Conservation (phyloP, 2,888 invertebrate genomes). For the Coelogynopora nodosa region DNA sequence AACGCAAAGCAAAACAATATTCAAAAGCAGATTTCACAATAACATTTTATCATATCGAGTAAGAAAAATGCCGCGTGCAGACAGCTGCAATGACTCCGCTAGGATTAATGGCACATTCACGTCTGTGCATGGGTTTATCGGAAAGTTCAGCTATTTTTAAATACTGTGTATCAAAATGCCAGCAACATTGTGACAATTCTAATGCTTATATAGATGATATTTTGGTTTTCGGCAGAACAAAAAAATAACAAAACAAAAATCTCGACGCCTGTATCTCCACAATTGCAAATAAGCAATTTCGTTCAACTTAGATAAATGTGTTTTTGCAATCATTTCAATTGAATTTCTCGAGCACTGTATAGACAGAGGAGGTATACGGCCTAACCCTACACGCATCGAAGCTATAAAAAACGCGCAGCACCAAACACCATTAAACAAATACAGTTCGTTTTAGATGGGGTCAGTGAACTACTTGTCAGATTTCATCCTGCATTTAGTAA, state of each 20-base stretch:
- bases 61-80: too few relatives aligned
- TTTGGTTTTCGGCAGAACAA: background rate
- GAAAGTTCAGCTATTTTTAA: too few relatives aligned
- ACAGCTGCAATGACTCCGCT: too few relatives aligned
- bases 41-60: too few relatives aligned
- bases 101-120: too few relatives aligned
- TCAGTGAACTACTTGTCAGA: background rate
- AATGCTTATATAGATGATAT: background rate
- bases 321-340: background rate
- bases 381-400: background rate
- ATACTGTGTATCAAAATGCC: too few relatives aligned
- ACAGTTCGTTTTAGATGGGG: background rate
- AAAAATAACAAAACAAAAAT: background rate
- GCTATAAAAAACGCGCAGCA: background rate
- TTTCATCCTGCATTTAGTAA: background rate
- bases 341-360: background rate
- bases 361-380: background rate
- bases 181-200: background rate
- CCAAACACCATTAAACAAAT: background rate
- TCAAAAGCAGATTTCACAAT: too few relatives aligned
- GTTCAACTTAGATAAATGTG: background rate
- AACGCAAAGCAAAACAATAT: too few relatives aligned
- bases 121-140: too few relatives aligned
- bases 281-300: background rate
- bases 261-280: background rate